These are phyloP conservation scores for Danio aesculapii DNA, from an alignment of 2,797 vertebrate species.

Conservation along the genomic window DNA sequence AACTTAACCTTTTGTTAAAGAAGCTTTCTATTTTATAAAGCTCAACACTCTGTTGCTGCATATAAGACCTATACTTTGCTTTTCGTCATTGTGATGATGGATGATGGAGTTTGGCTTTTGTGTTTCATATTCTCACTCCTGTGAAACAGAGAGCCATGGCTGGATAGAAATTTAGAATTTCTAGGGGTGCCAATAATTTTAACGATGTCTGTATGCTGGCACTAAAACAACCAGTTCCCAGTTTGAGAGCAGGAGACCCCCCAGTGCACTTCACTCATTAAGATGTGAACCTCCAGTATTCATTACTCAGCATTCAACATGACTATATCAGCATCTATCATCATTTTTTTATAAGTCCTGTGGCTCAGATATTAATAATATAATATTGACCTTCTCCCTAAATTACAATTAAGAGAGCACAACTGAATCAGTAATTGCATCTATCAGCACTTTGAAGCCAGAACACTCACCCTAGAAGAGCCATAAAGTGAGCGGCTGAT, in stretches of 20 bases:
- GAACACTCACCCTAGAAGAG: not conserved
- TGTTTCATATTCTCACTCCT: too few relatives aligned
- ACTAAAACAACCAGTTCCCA: not conserved
- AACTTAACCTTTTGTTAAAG: too few relatives aligned
- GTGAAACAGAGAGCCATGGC: too few relatives aligned
- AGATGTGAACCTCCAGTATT: not conserved
- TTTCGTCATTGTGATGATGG: too few relatives aligned
- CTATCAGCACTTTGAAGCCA: conserved; percentile 21
- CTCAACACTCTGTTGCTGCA: too few relatives aligned
- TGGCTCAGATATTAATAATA: not conserved
- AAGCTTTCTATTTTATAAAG: too few relatives aligned
- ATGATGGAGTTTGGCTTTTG: too few relatives aligned
- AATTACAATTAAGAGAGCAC: conserved; percentile 33
- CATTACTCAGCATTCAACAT: not conserved
- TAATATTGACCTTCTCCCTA: conserved; percentile 19
- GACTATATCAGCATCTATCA: not conserved
- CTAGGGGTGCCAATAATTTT: too few relatives aligned
- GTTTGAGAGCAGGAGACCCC: not conserved
- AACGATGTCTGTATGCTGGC: too few relatives aligned
- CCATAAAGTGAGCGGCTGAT: conserved; percentile 11
- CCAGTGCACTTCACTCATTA: conserved; percentile 7
- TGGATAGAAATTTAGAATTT: too few relatives aligned
- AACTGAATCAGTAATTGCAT: conserved; percentile 24
- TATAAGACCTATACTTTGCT: too few relatives aligned
- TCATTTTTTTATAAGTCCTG: not conserved